Percentiles rank a stretch among this genome's conserved stretches.
phyloP scores from a whole-genome alignment of 2,888 invertebrate genomes.

The Noctua pronuba region DNA sequence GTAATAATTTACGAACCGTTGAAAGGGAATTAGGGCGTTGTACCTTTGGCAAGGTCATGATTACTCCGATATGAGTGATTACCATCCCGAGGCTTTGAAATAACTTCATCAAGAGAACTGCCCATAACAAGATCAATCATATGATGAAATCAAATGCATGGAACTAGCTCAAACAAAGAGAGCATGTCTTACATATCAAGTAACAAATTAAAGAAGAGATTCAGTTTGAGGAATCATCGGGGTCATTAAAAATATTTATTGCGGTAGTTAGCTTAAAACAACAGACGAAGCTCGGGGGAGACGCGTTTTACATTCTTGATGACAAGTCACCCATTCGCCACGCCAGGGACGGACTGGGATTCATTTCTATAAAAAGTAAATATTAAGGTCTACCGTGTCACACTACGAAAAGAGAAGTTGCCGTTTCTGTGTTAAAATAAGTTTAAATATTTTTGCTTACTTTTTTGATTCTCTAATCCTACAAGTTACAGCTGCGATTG shows the following conservation, averaged over 20 bases:
- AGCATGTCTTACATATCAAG: slow-evolving; percentile 32
- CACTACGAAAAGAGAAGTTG: not conserved
- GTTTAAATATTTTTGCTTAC: too few relatives aligned
- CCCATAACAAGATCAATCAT: slow-evolving; percentile 7
- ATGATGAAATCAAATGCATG: slow-evolving; percentile 28
- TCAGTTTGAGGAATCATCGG: slow-evolving; percentile 79
- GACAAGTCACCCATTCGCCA: slow-evolving; percentile 87
- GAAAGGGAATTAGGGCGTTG: slow-evolving; percentile 30
- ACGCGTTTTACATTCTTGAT: slow-evolving; percentile 88
- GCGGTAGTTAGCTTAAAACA: slow-evolving; percentile 86
- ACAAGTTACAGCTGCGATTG: too few relatives aligned
- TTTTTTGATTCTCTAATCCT: too few relatives aligned
- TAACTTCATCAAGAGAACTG: slow-evolving; percentile 7
- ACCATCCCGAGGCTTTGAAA: slow-evolving; percentile 37
- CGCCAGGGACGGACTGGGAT: slow-evolving; percentile 75
- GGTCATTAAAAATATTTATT: slow-evolving; percentile 87
- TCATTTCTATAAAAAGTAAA: not conserved
- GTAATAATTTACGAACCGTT: slow-evolving; percentile 20
- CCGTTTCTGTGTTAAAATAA: too few relatives aligned
- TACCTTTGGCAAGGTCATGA: slow-evolving; percentile 27
- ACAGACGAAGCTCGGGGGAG: slow-evolving; percentile 82
- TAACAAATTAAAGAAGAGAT: slow-evolving; percentile 61
- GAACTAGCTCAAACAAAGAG: slow-evolving; percentile 11
- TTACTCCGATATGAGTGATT: slow-evolving; percentile 39
- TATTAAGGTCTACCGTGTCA: not conserved